Evolutionary conservation across 2,797 vertebrate species (phyloP), one percentile per base, ranked within the genome.

Genomic region (Poecilia gillii): DNA sequence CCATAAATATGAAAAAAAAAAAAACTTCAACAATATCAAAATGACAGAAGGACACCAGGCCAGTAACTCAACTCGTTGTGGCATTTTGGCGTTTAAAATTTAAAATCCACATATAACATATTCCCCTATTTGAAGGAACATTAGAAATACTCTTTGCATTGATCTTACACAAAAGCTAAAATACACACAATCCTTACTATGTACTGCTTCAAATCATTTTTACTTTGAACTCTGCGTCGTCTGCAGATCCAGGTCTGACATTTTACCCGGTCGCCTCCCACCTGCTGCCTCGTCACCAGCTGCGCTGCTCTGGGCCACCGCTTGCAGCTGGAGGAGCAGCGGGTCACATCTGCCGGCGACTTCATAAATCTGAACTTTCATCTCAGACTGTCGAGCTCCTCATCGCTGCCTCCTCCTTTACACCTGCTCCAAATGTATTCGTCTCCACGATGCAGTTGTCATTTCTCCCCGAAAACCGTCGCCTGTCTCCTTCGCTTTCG

Each of bases 341-440:
- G 33, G 82, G 85, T 81, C 85, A 85, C 87, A 92, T 90, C 90
- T 90, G 90, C 76, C 76, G 3, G 76, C 23, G 78, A 85, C 84
- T 86, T 85, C 79, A 88, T 88, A 83, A 84, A 81, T 81, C 81
- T 76, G 77, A 83, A 64, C 80, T 85, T 90, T 84, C 77, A 85
- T 88, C 90, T 84, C 78, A 68, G 72, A 51, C 79, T 85, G 86
- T 89, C 89, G 79, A 47, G 53, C 47, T 39, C 72, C 55, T 70
- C n/a, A 88, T 91, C 73, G 80, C 49, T 70, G 64, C 66, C 80
- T 86, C 87, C 78, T 80, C 81, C 84, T 82, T 47, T 57, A 80
- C 86, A 90, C 81, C 90, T 89, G 83, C 75, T 85, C 64, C 31
- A 39, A 66, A 28, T 66, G 70, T 73, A 41, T 75, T 74, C 8